phyloP scores from a whole-genome alignment of 2,797 vertebrate genomes.

The Cuculus canorus region DNA sequence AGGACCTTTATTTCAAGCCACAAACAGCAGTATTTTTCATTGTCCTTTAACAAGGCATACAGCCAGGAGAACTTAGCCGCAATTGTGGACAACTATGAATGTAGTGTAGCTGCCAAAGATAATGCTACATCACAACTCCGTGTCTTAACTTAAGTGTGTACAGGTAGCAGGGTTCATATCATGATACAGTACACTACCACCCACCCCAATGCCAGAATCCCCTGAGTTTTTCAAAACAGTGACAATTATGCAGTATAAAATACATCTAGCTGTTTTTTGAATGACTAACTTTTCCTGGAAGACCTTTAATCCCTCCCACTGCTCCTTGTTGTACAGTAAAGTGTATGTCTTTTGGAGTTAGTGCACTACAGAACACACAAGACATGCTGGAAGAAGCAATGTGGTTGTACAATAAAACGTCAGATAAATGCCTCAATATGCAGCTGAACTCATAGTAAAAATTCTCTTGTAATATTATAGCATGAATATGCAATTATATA shows the following conservation, averaged over 20 bases:
- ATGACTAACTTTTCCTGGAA: neutral
- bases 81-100: neutral
- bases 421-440: neutral
- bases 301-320: neutral
- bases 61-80: neutral
- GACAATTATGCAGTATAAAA: neutral
- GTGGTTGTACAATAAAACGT: neutral
- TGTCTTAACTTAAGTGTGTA: neutral
- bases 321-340: neutral
- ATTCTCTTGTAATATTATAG: neutral
- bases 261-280: neutral
- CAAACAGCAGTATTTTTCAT: constrained; percentile 31
- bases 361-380: neutral
- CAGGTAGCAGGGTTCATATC: neutral
- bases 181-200: neutral
- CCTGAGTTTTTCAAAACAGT: neutral
- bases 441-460: neutral
- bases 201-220: neutral
- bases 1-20: constrained; percentile 3
- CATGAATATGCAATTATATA: neutral
- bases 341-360: neutral
- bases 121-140: neutral
- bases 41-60: neutral
- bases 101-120: neutral
- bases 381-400: neutral